Conservation (phyloP, 2,797 vertebrate species). For the Danio kyathit region DNA sequence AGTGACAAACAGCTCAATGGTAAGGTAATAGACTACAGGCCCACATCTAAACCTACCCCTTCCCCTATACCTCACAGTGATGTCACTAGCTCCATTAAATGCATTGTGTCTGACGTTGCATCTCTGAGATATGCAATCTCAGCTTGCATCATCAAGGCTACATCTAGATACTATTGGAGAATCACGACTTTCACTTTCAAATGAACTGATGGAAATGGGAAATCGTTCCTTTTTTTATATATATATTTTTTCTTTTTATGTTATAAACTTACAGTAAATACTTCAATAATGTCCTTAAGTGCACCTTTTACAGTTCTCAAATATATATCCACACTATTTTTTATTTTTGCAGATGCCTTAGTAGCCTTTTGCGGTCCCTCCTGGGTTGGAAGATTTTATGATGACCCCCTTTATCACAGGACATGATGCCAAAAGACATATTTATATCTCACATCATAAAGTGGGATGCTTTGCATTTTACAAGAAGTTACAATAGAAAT, state of each 20-base stretch:
- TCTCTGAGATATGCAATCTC: too few species aligned
- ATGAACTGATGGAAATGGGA: too few species aligned
- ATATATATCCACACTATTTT: background rate
- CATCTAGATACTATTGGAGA: too few species aligned
- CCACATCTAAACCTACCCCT: too few species aligned
- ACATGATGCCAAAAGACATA: constrained; percentile 3
- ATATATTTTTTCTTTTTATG: too few species aligned
- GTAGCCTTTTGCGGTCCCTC: background rate
- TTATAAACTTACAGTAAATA: too few species aligned
- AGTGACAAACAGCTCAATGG: constrained; percentile 44
- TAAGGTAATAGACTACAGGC: constrained; percentile 55
- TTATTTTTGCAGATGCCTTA: background rate
- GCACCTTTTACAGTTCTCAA: background rate
- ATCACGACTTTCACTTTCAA: too few species aligned
- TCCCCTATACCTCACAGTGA: too few species aligned
- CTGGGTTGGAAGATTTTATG: background rate
- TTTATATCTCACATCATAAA: constrained; percentile 43
- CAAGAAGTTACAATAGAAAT: constrained; percentile 40
- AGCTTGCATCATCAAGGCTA: too few species aligned
- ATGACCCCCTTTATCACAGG: background rate
- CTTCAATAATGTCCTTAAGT: background rate
- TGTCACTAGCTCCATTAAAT: too few species aligned
- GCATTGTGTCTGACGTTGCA: too few species aligned
- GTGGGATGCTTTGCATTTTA: constrained; percentile 29
- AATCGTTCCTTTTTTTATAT: too few species aligned